Percentiles rank a stretch among this genome's conserved stretches.
These are phyloP conservation scores for Acanthisitta chloris DNA, from an alignment of 2,113 vertebrate genomes.

Conservation along the genomic window DNA sequence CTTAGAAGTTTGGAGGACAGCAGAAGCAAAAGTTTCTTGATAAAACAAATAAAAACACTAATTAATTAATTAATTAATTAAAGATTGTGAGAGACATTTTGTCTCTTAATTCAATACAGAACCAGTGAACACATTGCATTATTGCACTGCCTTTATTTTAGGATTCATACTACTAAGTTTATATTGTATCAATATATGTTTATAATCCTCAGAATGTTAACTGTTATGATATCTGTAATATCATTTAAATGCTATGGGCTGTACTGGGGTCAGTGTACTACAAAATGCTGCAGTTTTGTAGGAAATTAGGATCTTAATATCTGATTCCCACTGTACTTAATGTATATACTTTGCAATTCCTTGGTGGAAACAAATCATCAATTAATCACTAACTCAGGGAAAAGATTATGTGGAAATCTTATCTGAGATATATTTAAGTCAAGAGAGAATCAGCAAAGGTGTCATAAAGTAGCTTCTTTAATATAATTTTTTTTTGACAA, in stretches of 20 bases:
- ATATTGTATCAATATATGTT: neutral
- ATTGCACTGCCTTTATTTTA: neutral
- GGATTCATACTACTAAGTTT: neutral
- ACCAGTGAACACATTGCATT: neutral
- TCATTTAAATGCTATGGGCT: slow-evolving; percentile 17
- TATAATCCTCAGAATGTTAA: neutral
- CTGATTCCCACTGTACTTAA: neutral
- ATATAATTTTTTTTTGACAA: no score
- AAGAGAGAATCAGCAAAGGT: neutral
- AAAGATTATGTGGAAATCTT: slow-evolving; percentile 50
- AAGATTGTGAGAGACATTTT: neutral
- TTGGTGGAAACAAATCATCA: slow-evolving; percentile 45
- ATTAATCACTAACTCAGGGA: slow-evolving; percentile 26
- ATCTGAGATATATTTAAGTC: slow-evolving; percentile 9
- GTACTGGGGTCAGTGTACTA: neutral
- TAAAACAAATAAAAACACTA: neutral
- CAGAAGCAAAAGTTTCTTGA: neutral
- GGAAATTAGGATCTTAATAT: neutral
- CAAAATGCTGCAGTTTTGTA: neutral
- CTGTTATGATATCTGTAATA: neutral
- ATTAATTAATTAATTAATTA: no score
- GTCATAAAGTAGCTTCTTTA: neutral
- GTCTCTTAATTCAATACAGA: neutral
- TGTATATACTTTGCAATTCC: neutral
- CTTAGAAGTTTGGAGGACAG: neutral